Base-by-base conservation (phyloP, 2,888 invertebrate species). In the Eupithecia dodoneata region DNA sequence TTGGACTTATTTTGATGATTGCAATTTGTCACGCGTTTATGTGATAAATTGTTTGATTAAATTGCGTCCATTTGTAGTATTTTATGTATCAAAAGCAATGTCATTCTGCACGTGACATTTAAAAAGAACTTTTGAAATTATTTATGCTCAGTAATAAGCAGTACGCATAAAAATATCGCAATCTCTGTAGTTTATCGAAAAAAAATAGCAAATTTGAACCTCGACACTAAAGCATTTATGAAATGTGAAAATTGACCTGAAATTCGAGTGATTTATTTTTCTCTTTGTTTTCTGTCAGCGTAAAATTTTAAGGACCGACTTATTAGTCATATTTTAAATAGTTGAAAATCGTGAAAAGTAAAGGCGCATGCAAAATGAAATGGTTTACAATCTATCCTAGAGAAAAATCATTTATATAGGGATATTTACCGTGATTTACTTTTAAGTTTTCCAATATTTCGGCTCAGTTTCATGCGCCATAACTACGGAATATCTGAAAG, bases 41-140 rank as follows among this genome's bases (percentile, higher is more conserved):
- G 67, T 15, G 18, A 45, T 45, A 45, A n/a, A 44, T 44, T 67
- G 44, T 44, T 69, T 69, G 15, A 67, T 69, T 9, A 45, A 69
- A 18, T n/a, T 44, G 45, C 45, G 42, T 45, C n/a, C 42, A 45
- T 69, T 67, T 69, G 42, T n/a, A 10, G 69, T 44, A 42, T 45
- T 69, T 69, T n/a, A 44, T 69, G 15, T 69, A 18, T 69, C 44
- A n/a, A 69, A 45, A 45, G n/a, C n/a, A 45, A 45, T 42, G n/a
- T 44, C 0, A 45, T 45, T 69, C 18, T 69, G 69, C 18, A 45
- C n/a, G 45, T 69, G 69, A 69, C 69, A 4, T 69, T 69, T 44
- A 45, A 18, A 67, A 69, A 69, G 41, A 15, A 18, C 42, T 69
- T 67, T 45, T 45, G n/a, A 44, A 15, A 4, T 30, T 63, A 30